Base-by-base conservation (phyloP, 2,797 vertebrate genomes). In the Huso huso region DNA sequence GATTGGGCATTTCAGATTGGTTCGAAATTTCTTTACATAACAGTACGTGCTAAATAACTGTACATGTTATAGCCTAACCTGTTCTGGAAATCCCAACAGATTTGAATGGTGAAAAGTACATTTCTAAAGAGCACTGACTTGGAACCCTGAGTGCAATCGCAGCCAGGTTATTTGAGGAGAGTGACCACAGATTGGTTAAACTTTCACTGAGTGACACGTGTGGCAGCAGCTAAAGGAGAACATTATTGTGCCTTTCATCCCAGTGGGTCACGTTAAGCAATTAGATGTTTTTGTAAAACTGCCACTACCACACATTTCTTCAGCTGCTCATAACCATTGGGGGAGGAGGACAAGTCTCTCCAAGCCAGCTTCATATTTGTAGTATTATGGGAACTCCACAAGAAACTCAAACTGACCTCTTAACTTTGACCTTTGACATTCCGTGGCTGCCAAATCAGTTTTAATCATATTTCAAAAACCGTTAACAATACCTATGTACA, bases 131-230 rank as follows among this genome's bases (percentile, higher is more conserved):
- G 58, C 53, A 66, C 10, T n/a, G n/a, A n/a, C n/a, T n/a, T n/a
- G n/a, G n/a, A n/a, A n/a, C n/a, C n/a, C n/a, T 15, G 65, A 49
- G 7, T 9, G 3, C 7, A 58, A 9, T 51, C 18, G 13, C 61
- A 10, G 63, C 10, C 50, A 15, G 68, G 60, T 59, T 50, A 48
- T 49, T 3, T 63, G 48, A 59, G 65, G 69, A 55, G 62, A 18
- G 50, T 63, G 18, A 6, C 10, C 48, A 61, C 18, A 48, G 58
- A 15, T 51, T 66, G 53, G 69, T 70, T 66, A 66, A 66, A 61
- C 49, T 60, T 60, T 66, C 13, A 61, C 49, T 1, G 65, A 18
- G 55, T 48, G 10, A 10, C 7, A 6, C 51, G 7, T 18, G 6
- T 57, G n/a, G 10, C 37, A 50, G 49, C 18, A 13, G 37, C 37